Evolutionary conservation across 2,888 invertebrate species (phyloP), one percentile per base, ranked within the genome.

Genomic region (Plagodis dolabraria): DNA sequence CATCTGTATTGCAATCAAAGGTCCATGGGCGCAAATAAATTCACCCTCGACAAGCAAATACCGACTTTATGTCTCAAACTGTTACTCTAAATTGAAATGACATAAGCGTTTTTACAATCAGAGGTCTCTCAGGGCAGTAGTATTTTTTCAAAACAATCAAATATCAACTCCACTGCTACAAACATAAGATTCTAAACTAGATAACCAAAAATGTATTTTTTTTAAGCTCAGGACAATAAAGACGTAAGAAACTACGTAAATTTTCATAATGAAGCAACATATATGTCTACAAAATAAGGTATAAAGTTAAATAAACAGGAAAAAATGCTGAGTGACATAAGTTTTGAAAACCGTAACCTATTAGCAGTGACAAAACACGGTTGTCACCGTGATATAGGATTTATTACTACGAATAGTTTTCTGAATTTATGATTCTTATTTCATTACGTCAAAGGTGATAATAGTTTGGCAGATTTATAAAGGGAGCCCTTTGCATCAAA

Each of bases 291-390:
- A 0, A 0, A 0, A 49, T 2, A 68, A 48, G 57, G 64, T 67
- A 63, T 33, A 38, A 70, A 71, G 64, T 59, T 40, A 10, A 50
- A 60, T 69, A 51, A 51, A 35, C 0, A 6, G 0, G 38, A 12
- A 53, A 60, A 61, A 63, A 67, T 53, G 66, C 76, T 69, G 70
- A 71, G 68, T 78, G 79, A 77, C 84, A 82, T 80, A 83, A 70
- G 80, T 81, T 85, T 83, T 77, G 79, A 84, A 80, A 85, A 77
- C 82, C 82, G 83, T 81, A 75, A 80, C 84, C 86, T 86, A 88
- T 87, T 88, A 87, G 80, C 83, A 84, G 70, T 85, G 86, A 86
- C 86, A 88, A 82, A 86, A 85, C 85, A 89, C 86, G 89, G 84
- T 82, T 89, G 89, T 89, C 87, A 87, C 70, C 82, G 73, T 85